A percentile compares a stretch with the other conserved stretches of the same genome.
These are phyloP conservation scores for Oncorhynchus keta DNA, from an alignment of 2,113 vertebrate species.

Conservation along the genomic window DNA sequence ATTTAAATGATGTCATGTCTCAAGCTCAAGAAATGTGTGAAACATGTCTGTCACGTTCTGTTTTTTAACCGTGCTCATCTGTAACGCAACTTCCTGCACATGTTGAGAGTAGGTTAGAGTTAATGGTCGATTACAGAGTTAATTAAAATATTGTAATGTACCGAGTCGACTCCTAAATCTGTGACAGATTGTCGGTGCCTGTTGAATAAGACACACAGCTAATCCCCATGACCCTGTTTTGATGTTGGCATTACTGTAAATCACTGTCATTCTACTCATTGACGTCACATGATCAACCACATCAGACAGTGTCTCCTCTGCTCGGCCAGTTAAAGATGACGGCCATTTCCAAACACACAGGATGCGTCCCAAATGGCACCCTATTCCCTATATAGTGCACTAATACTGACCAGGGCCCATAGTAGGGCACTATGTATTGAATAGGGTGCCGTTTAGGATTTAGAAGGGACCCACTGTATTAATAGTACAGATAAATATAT, in stretches of 20 bases:
- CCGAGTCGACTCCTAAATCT: not conserved
- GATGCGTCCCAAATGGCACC: not conserved
- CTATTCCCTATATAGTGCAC: too few relatives aligned
- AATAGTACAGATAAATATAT: too few relatives aligned
- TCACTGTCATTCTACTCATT: not conserved
- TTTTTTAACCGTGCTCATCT: not conserved
- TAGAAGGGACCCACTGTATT: too few relatives aligned
- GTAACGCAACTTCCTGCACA: not conserved
- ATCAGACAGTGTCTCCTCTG: not conserved
- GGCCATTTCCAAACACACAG: too few relatives aligned
- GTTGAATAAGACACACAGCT: not conserved
- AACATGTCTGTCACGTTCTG: not conserved
- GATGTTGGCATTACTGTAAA: slow-evolving; percentile 1
- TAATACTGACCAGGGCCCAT: too few relatives aligned
- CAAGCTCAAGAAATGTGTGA: too few relatives aligned
- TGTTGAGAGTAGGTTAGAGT: not conserved
- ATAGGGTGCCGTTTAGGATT: too few relatives aligned
- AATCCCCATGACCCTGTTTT: not conserved
- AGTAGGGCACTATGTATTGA: too few relatives aligned
- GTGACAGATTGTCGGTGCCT: not conserved
- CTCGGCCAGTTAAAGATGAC: not conserved
- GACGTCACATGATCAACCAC: not conserved
- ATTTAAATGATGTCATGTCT: too few relatives aligned
- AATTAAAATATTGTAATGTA: not conserved
- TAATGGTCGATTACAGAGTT: not conserved